Conservation (phyloP, 2,113 vertebrate genomes). For the Passer montanus region DNA sequence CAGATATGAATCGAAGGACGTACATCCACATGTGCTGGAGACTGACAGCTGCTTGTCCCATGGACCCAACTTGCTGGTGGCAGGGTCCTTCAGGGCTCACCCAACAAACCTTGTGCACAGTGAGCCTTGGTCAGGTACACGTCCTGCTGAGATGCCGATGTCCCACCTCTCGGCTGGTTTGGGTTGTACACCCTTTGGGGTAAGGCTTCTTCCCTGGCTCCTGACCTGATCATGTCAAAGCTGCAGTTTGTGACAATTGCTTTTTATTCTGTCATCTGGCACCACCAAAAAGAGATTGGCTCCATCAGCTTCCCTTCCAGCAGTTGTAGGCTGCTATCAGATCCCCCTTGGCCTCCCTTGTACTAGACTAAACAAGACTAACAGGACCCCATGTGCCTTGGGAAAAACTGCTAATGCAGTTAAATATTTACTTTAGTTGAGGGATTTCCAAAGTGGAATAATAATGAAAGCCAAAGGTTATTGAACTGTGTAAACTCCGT, state of each 20-base stretch:
- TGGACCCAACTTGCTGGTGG: not conserved
- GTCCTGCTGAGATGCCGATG: accelerated
- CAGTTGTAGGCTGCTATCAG: not conserved
- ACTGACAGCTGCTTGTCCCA: not conserved
- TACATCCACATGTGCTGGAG: accelerated
- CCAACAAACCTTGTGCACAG: not conserved
- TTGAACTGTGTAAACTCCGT: not conserved
- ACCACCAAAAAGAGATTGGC: not conserved
- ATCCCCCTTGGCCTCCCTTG: not conserved
- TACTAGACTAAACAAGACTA: slow-evolving; percentile 21
- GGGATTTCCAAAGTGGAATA: slow-evolving; percentile 40
- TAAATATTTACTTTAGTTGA: slow-evolving; percentile 63
- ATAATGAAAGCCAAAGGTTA: slow-evolving; percentile 34
- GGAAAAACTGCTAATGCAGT: slow-evolving; percentile 36
- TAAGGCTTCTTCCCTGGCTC: not conserved
- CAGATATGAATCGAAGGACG: not conserved
- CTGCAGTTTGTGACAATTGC: not conserved
- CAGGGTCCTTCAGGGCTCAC: not conserved
- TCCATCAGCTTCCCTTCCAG: not conserved
- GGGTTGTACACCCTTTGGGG: not conserved
- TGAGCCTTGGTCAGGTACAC: not conserved
- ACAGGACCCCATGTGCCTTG: not conserved
- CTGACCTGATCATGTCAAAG: not conserved
- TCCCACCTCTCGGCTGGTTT: not conserved
- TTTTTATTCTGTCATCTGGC: not conserved